Percentiles rank a stretch among this genome's conserved stretches.
Evolutionary conservation across 2,888 invertebrate genomes (phyloP).

Genomic region (Erpobdella octoculata): DNA sequence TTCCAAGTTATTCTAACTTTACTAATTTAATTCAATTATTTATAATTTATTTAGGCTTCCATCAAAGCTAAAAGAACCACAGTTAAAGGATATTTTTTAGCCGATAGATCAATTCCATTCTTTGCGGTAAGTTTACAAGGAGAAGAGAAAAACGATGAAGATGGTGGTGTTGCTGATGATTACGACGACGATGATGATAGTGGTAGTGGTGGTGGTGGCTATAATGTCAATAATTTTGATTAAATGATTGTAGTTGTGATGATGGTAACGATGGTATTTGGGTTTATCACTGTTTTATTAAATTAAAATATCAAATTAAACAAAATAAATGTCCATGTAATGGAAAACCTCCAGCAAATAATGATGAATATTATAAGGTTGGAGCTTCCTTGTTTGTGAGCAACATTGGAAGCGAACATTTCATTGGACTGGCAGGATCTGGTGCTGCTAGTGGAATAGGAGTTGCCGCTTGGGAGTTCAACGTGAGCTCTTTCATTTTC

Average conservation of each 20-base stretch:
- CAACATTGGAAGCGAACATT: conserved; percentile 56
- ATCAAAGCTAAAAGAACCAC: conserved; percentile 49
- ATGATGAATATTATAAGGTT: conserved; percentile 41
- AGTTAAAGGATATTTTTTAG: conserved; percentile 54
- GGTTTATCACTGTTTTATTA: no score
- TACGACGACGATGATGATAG: no score
- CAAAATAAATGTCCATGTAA: neutral
- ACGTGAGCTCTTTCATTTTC: conserved; percentile 44
- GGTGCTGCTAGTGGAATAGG: conserved; percentile 55
- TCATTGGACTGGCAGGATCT: conserved; percentile 55
- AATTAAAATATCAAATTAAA: neutral
- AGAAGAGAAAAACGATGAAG: no score
- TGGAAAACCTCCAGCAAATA: neutral
- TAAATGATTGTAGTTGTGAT: neutral
- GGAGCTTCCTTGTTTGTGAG: conserved; percentile 56
- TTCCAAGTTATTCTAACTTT: neutral
- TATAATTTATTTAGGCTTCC: conserved; percentile 47
- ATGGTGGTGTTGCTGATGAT: no score
- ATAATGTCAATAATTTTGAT: neutral
- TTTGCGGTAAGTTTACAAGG: conserved; percentile 47
- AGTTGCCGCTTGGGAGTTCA: conserved; percentile 56
- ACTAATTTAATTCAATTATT: neutral
- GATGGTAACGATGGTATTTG: neutral
- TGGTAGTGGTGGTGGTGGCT: no score
- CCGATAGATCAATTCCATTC: conserved; percentile 54